Base-by-base conservation (phyloP, 2,797 vertebrate genomes). In the Atherinosoma microstoma region DNA sequence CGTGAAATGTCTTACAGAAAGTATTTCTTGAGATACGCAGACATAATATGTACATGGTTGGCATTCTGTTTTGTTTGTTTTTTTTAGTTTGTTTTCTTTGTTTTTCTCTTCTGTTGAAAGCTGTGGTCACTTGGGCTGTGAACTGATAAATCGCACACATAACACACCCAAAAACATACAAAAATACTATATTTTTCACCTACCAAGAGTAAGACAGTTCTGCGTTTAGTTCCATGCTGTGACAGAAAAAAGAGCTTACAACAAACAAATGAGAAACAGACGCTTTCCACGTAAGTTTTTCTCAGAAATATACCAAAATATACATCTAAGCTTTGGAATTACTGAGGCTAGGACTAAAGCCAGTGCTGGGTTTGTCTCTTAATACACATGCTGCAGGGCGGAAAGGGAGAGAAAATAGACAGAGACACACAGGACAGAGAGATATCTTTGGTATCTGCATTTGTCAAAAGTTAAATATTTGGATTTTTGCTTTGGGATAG, bases 291-390 rank as follows among this genome's bases (percentile, higher is more conserved):
- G 77, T 87, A 93, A 78, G 84, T 86, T 90, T 97, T 96, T 99
- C 96, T 97, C 97, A 97, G 98, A 99, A 99, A 98, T 98, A 98
- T 99, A 99, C 95, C 97, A 99, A 99, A 99, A 99, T 99, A 99
- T 99, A 99, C 97, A 99, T 99, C 97, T 99, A 99, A 97, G 97
- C 98, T 99, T 99, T 99, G 98, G 98, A 99, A 97, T 98, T 97
- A 96, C 96, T 98, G 97, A 98, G 98, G 97, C 98, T 97, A 97
- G 96, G 96, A 97, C 96, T 97, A 97, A 97, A 95, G 96, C 96
- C 96, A 97, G 96, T 97, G 97, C 97, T 97, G 97, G 97, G 97
- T 96, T 97, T 95, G 96, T 96, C 97, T 97, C 96, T 96, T 97
- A 96, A 97, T 96, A 98, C 97, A 97, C 97, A 95, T 95, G 96